phyloP scores from a whole-genome alignment of 2,888 invertebrate genomes.

The Drosophila quinaria region DNA sequence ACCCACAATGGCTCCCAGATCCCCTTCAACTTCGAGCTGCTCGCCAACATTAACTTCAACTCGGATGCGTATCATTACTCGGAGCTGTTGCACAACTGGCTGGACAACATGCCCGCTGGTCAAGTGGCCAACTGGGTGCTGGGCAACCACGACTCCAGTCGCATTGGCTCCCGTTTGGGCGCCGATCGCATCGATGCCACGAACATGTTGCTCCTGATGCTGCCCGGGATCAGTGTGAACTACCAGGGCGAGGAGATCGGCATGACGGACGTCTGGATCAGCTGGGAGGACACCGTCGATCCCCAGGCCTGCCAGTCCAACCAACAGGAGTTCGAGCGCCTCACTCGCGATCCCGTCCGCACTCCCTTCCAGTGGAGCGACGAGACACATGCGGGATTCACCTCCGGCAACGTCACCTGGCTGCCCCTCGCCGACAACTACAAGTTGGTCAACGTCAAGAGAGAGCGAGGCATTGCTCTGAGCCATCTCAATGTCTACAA shows the following conservation, averaged over 20 bases:
- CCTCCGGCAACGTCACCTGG: constrained; percentile 80
- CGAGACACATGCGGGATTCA: constrained; percentile 83
- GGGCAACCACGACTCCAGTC: constrained; percentile 91
- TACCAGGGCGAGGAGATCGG: constrained; percentile 92
- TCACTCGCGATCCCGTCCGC: constrained; percentile 88
- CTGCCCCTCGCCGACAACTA: constrained; percentile 87
- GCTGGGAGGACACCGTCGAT: constrained; percentile 87
- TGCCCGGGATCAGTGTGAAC: constrained; percentile 93
- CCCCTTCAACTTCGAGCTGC: constrained; percentile 89
- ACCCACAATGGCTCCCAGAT: constrained; percentile 87
- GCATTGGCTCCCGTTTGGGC: constrained; percentile 90
- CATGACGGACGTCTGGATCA: constrained; percentile 87
- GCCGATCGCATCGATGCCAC: constrained; percentile 90
- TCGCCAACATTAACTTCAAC: constrained; percentile 86
- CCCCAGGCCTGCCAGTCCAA: constrained; percentile 88
- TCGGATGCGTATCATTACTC: constrained; percentile 87
- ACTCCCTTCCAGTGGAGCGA: constrained; percentile 89
- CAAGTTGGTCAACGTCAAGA: constrained; percentile 87
- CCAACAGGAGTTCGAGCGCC: constrained; percentile 87
- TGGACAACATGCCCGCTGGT: constrained; percentile 87
- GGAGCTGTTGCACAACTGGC: constrained; percentile 87
- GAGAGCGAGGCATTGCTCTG: constrained; percentile 84
- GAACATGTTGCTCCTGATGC: constrained; percentile 91
- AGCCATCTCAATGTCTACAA: constrained; percentile 89
- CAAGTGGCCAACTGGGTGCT: constrained; percentile 89